These are phyloP conservation scores for Pholis gunnellus DNA, from an alignment of 2,113 vertebrate genomes.

Conservation along the genomic window DNA sequence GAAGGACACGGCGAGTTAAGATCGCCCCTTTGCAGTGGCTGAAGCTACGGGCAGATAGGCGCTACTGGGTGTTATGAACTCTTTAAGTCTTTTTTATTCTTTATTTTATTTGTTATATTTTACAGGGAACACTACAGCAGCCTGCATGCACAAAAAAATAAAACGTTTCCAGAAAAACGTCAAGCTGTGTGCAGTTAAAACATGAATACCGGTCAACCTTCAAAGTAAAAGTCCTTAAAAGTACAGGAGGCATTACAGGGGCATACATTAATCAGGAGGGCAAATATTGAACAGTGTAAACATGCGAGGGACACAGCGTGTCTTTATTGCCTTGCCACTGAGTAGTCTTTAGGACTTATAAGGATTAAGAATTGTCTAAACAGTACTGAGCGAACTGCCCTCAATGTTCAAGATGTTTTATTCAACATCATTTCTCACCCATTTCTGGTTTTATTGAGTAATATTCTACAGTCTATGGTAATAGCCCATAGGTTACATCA, in stretches of 20 bases:
- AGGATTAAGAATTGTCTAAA: neutral
- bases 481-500: neutral
- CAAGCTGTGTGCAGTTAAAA: neutral
- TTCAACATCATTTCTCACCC: neutral
- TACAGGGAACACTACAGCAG: neutral
- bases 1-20: neutral
- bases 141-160: neutral
- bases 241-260: neutral
- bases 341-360: neutral
- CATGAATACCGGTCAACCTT: neutral
- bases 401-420: neutral
- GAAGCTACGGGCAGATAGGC: neutral
- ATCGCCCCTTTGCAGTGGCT: neutral
- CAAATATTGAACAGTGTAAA: no score
- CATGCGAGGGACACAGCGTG: neutral
- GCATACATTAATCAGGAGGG: no score
- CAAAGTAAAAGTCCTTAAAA: conserved; percentile 18
- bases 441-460: neutral
- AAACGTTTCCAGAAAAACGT: neutral
- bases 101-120: neutral
- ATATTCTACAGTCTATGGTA: neutral
- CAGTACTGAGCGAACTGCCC: neutral
- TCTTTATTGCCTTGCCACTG: neutral
- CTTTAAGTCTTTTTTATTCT: no score
- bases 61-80: neutral